phyloP scores from a whole-genome alignment of 2,797 vertebrate genomes.

The Orientallactaga sibirica region DNA sequence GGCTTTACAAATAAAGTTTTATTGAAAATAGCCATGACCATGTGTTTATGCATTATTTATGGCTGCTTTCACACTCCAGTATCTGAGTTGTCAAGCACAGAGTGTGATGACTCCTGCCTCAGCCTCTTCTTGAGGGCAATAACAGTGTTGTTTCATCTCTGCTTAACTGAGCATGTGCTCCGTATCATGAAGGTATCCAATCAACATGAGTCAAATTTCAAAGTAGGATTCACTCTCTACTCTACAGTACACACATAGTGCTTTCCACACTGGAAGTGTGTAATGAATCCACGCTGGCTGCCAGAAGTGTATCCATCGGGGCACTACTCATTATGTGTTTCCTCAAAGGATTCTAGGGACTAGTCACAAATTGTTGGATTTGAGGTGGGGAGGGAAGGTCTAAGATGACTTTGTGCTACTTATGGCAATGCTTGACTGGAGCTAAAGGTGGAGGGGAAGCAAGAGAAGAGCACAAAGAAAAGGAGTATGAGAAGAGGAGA shows the following conservation, averaged over 20 bases:
- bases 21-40: not conserved
- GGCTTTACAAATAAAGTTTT: not conserved
- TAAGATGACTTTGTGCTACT: not conserved
- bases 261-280: not conserved
- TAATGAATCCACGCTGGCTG: not conserved
- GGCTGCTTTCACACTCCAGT: not conserved
- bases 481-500: not conserved
- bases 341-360: not conserved
- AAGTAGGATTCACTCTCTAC: slow-evolving; percentile 29
- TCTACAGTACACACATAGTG: not conserved
- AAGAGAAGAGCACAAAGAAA: not conserved
- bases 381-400: not conserved
- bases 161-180: not conserved
- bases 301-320: not conserved
- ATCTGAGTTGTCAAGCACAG: not conserved
- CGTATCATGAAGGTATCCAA: not conserved
- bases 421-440: not conserved
- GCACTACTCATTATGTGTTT: not conserved
- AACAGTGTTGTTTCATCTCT: not conserved
- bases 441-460: not conserved
- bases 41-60: not conserved
- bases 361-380: not conserved
- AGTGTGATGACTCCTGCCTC: not conserved
- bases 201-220: not conserved
- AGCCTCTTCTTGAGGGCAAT: not conserved